Evolutionary conservation across 1,140 invertebrate species (phyloP), one percentile per base, ranked within the genome.

Genomic region (Rhysida immarginata): DNA sequence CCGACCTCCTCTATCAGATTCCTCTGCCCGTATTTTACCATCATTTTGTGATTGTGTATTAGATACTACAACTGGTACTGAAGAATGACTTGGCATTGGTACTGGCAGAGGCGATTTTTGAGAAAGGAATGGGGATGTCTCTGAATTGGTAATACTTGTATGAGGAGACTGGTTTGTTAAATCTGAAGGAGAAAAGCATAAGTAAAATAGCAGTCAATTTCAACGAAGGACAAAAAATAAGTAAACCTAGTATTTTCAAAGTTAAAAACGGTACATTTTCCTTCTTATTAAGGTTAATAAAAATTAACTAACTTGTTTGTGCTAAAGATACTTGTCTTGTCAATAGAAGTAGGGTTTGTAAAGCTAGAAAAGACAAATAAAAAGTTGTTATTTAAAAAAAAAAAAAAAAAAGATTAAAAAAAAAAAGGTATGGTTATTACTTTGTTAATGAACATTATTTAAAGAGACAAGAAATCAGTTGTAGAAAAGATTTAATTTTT

Each of bases 331-430:
- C 63, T 59, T 64, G 63, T 54, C 60, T 59, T n/a, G 62, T 66
- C 54, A 77, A 62, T 57, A 76, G 64, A 35, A 78, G 66, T 45
- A 77, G 74, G 59, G 75, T 78, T 63, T 80, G 77, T 61, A 79
- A 72, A 53, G 78, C 79, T 67, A 78, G 75, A 56, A 81, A 68
- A 53, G 78, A 77, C 70, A 60, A 35, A 35, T 8, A n/a, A n/a
- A n/a, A n/a, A n/a, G n/a, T n/a, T n/a, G n/a, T n/a, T n/a, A n/a
- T n/a, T n/a, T n/a, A n/a, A n/a, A n/a, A n/a, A n/a, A n/a, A n/a
- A n/a, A n/a, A n/a, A n/a, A n/a, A n/a, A n/a, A n/a, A n/a, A n/a
- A n/a, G n/a, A n/a, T n/a, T n/a, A n/a, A n/a, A n/a, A n/a, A n/a
- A n/a, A n/a, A n/a, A n/a, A n/a, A n/a, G n/a, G n/a, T n/a, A n/a